These are phyloP conservation scores for Ladona fulva DNA, from an alignment of 1,140 invertebrate genomes.

Conservation along the genomic window DNA sequence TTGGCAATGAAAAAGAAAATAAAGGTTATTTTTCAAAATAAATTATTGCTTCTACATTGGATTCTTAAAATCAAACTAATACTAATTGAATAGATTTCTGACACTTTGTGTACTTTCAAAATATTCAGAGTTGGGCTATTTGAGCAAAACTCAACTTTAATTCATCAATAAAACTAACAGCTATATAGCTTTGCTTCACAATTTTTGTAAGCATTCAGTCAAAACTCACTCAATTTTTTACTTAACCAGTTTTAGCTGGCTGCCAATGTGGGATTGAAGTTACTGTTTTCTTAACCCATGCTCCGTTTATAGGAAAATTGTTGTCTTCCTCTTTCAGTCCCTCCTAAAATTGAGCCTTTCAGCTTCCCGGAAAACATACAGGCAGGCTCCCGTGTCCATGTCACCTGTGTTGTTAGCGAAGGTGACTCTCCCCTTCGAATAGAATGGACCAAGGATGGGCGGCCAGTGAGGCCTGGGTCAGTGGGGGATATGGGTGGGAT, in stretches of 20 bases:
- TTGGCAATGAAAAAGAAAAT: too few relatives aligned
- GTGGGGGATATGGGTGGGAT: constrained; percentile 19
- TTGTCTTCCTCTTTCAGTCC: constrained; percentile 34
- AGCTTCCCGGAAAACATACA: constrained; percentile 46
- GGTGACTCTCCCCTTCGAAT: constrained; percentile 58
- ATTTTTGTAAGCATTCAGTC: neutral
- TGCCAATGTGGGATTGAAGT: neutral
- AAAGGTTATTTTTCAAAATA: too few relatives aligned
- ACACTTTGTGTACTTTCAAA: too few relatives aligned
- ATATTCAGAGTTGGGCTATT: too few relatives aligned
- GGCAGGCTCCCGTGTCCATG: constrained; percentile 42
- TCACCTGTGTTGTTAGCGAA: constrained; percentile 56
- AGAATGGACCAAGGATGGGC: constrained; percentile 53
- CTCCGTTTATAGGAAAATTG: neutral
- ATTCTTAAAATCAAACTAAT: too few relatives aligned
- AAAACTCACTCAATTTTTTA: constrained; percentile 17
- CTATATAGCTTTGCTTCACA: neutral
- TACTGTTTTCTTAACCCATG: neutral
- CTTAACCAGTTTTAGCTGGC: neutral
- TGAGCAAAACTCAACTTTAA: too few relatives aligned
- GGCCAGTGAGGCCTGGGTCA: constrained; percentile 31
- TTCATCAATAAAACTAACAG: too few relatives aligned
- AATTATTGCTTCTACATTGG: too few relatives aligned
- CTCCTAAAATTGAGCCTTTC: constrained; percentile 50
- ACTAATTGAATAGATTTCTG: too few relatives aligned